Evolutionary conservation across 2,888 invertebrate genomes (phyloP).

Genomic region (Nomada goodeniana): DNA sequence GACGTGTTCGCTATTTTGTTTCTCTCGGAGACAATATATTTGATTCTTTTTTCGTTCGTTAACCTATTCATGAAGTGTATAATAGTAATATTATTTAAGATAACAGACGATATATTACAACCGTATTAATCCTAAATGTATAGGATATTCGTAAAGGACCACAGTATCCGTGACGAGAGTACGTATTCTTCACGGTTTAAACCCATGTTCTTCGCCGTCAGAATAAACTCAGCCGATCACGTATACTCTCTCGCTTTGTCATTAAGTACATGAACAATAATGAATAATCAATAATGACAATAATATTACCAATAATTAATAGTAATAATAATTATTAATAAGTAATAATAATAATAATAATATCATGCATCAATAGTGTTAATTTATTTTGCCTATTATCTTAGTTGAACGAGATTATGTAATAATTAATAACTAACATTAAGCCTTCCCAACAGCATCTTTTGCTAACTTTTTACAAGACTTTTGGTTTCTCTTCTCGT

Average conservation of each 20-base stretch:
- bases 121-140: constrained; percentile 73
- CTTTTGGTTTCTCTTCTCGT: constrained; percentile 60
- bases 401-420: constrained; percentile 66
- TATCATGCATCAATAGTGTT: constrained; percentile 72
- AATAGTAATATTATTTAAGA: constrained; percentile 80
- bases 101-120: constrained; percentile 83
- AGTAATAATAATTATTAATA: constrained; percentile 74
- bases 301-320: constrained; percentile 76
- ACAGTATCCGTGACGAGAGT: constrained; percentile 38
- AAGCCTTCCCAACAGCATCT: constrained; percentile 59
- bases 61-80: constrained; percentile 77
- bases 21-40: constrained; percentile 79
- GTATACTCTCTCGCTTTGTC: constrained; percentile 57
- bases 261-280: constrained; percentile 78
- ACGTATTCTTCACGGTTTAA: constrained; percentile 34
- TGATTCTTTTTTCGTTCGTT: constrained; percentile 70
- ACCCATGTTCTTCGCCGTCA: constrained; percentile 28
- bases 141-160: constrained; percentile 53
- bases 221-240: constrained; percentile 52
- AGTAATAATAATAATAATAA: constrained; percentile 75
- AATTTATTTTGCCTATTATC: constrained; percentile 72
- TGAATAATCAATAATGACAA: constrained; percentile 74
- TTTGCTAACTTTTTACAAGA: constrained; percentile 73
- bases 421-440: constrained; percentile 73
- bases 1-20: constrained; percentile 47